Evolutionary conservation across 92 coral and sea anemone species (phyloP), one percentile per base, ranked within the genome.

Genomic region (Epizoanthus scotinus): DNA sequence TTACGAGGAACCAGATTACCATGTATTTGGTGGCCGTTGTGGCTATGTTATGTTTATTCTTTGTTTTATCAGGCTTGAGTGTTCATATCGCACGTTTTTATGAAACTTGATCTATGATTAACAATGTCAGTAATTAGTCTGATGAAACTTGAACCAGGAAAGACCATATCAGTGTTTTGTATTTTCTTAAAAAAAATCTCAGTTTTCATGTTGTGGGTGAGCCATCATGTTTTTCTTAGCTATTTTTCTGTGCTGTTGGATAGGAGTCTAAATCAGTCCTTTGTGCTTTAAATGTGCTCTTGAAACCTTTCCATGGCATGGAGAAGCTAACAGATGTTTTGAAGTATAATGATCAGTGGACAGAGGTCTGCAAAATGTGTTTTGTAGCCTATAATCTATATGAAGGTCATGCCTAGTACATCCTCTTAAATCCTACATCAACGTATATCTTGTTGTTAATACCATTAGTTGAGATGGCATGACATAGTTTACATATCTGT

Each of bases 401-500:
- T 47, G 10, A 60, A 50, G 61, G 53, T 28, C 61, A 14, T 58
- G 54, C 5, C 20, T 67, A 22, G 62, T 60, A 57, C 49, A 71
- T 71, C 77, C 77, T 71, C 77, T 53, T 71, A 31, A 13, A 67
- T 5, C 2, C 17, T 4, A 19, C 34, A 19, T 69, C 42, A 22
- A 24, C 14, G 22, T 8, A 50, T 49, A 50, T 50, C 42, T 60
- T 53, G 29, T 71, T 71, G 63, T 53, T 71, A 71, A 71, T 71
- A 53, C 34, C 53, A 71, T 71, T 71, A 71, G 31, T 26, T 20
- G 63, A 71, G 78, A 86, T 89, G 73, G 87, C 94, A 88, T 88
- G 95, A 83, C 92, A 91, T 91, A 82, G 65, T 82, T 78, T 19
- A 62, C 79, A 91, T 91, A 72, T 89, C 89, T 85, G 65, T 64